Evolutionary conservation across 2,113 vertebrate genomes (phyloP).

Genomic region (Alectura lathami): DNA sequence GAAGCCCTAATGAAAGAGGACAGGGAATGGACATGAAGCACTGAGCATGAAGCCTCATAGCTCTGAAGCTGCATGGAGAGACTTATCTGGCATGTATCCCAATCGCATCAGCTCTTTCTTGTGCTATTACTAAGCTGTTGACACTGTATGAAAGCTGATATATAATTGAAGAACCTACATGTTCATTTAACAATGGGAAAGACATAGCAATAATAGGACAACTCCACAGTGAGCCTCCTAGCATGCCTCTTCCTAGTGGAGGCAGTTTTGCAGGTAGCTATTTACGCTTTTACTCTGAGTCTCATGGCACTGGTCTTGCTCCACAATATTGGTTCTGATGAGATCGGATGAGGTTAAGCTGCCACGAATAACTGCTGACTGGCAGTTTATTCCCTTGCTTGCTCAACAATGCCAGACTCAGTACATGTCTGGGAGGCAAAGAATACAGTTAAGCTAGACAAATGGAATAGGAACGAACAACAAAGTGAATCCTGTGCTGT

Average conservation of each 20-base stretch:
- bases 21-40: not conserved
- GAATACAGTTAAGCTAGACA: constrained; percentile 43
- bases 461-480: constrained; percentile 40
- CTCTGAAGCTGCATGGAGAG: not conserved
- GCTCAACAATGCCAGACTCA: constrained; percentile 15
- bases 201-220: not conserved
- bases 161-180: not conserved
- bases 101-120: not conserved
- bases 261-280: not conserved
- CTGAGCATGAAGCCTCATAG: not conserved
- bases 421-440: constrained; percentile 32
- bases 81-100: not conserved
- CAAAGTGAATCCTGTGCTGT: constrained; percentile 21
- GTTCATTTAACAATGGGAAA: not conserved
- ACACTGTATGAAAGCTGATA: not conserved
- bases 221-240: not conserved
- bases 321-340: not conserved
- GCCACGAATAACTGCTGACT: constrained; percentile 40
- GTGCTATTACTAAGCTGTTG: not conserved
- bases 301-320: constrained; percentile 31
- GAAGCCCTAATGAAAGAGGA: not conserved
- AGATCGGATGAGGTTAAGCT: constrained; percentile 41
- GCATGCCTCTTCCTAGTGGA: not conserved
- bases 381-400: constrained; percentile 27
- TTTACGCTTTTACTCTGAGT: not conserved